Evolutionary conservation across 2,797 vertebrate species (phyloP), one percentile per base, ranked within the genome.

Genomic region (Sebastes paucispinis): DNA sequence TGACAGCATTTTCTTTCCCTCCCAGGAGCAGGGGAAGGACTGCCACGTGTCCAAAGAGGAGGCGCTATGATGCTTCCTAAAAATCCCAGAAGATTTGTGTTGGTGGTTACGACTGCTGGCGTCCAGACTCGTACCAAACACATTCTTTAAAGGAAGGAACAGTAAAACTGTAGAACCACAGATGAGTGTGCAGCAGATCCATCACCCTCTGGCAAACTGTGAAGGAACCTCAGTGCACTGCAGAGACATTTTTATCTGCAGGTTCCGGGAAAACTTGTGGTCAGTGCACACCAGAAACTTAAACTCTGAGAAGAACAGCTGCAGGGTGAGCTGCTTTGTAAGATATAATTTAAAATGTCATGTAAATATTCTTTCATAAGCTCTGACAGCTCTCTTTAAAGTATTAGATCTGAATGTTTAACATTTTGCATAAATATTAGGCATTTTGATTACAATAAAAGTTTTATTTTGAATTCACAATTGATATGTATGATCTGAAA

Each of bases 11-110:
- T 94, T 93, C 81, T 93, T 94, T 58, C 96, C 95, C 36, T 95
- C 83, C 5, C 96, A 96, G 77, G 96, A 96, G 79, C 94, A 96
- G 78, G 96, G 96, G 8, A 96, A 96, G 55, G 95, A 96, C 81
- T 93, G 85, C 57, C 94, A 94, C 6, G 5, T 96, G 55, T 96
- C 96, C 12, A 95, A 94, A 89, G 96, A 96, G 80, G 96, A 96
- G 76, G 88, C 16, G 32, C 71, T 93, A 27, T 94, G 80, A 94
- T 39, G 52, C 43, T 58, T 64, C 14, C 8, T 11, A 13, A 55
- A 25, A 29, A 57, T 52, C 63, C 52, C 25, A 24, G 29, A 63
- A 64, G 69, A 79, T 57, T 74, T 77, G 29, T 55, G 31, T 25
- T 27, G 34, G 55, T 65, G n/a, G 57, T 73, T 9, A 4, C 25